These are phyloP conservation scores for Galerucella pusilla DNA, from an alignment of 2,888 invertebrate genomes.

Conservation along the genomic window DNA sequence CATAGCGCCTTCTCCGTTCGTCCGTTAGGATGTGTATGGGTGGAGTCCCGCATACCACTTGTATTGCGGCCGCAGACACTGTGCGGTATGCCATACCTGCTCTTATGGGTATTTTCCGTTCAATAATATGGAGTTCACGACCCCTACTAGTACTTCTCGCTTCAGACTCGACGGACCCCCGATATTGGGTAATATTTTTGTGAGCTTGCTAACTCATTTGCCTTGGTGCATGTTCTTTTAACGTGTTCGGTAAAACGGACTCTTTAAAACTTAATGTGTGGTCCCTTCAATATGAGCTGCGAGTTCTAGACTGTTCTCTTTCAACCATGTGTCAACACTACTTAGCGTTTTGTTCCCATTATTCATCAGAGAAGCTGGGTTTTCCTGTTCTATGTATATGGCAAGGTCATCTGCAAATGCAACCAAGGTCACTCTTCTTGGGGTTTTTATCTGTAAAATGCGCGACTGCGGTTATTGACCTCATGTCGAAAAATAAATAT, in stretches of 20 bases:
- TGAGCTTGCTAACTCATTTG: background rate
- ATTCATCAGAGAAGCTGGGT: background rate
- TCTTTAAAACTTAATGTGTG: background rate
- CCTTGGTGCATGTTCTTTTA: background rate
- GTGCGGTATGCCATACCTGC: background rate
- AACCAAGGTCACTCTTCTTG: background rate
- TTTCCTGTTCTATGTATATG: background rate
- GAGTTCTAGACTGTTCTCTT: background rate
- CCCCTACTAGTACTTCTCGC: background rate
- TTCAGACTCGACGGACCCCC: background rate
- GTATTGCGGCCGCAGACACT: conserved; percentile 2
- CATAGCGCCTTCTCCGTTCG: background rate
- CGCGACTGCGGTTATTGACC: no score
- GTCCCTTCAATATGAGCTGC: no score
- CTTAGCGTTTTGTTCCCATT: background rate
- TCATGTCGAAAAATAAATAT: no score
- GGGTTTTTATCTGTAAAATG: background rate
- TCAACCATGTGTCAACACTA: background rate
- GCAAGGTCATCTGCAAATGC: conserved; percentile 3
- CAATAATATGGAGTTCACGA: background rate
- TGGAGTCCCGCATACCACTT: background rate
- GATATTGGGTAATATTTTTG: background rate
- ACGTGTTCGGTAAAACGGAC: no score
- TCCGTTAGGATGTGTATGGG: background rate
- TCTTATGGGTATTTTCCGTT: background rate